These are phyloP conservation scores for Hetaerina titia DNA, from an alignment of 2,888 invertebrate genomes.

Conservation along the genomic window DNA sequence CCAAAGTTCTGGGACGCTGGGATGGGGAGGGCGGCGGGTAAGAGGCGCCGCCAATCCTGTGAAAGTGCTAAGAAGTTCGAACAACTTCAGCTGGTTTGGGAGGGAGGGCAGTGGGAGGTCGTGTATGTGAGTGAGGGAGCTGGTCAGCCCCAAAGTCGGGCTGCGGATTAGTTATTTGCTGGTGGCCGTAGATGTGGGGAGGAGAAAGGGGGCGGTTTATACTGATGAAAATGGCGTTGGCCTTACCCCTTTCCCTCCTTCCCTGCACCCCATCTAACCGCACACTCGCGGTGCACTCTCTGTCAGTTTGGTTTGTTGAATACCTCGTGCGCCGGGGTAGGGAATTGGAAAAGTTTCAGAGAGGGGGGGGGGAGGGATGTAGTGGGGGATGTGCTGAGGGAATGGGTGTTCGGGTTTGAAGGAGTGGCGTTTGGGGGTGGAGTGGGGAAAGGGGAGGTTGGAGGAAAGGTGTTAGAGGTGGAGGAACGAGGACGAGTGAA, in stretches of 20 bases:
- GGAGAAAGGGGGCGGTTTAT: not conserved
- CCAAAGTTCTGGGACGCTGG: not conserved
- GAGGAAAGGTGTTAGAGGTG: no score
- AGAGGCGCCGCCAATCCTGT: not conserved
- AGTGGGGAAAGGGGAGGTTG: not conserved
- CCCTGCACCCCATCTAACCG: constrained; percentile 45
- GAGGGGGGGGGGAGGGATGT: not conserved
- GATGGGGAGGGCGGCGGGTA: not conserved
- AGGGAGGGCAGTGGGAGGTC: not conserved
- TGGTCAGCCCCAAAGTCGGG: not conserved
- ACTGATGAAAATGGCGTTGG: constrained; percentile 23
- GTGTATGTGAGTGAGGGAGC: not conserved
- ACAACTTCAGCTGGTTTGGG: not conserved
- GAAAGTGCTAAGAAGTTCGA: constrained; percentile 11
- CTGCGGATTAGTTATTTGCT: not conserved
- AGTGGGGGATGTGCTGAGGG: not conserved
- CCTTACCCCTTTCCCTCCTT: constrained; percentile 46
- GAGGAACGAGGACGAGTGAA: not conserved
- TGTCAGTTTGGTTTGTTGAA: constrained; percentile 4
- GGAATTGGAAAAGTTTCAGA: constrained; percentile 21
- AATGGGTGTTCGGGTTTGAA: not conserved
- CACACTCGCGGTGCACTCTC: not conserved
- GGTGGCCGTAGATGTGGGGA: not conserved
- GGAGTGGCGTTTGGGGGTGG: not conserved
- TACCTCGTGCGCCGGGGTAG: not conserved